Evolutionary conservation across 2,113 vertebrate genomes (phyloP).

Genomic region (Pelodiscus sinensis): DNA sequence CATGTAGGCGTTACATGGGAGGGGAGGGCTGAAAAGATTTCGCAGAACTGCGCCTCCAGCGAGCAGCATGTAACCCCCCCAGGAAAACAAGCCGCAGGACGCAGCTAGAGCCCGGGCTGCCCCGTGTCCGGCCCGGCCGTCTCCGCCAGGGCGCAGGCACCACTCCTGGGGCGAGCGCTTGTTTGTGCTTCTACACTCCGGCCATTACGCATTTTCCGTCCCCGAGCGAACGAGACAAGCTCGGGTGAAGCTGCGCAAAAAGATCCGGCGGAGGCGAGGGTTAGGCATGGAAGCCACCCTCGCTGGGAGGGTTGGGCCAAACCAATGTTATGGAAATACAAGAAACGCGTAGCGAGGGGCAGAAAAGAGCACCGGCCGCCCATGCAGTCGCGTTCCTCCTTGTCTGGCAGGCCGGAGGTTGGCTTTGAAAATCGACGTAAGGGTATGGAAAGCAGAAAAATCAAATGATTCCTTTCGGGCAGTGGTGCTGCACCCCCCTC

Average conservation of each 20-base stretch:
- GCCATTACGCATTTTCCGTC: background rate
- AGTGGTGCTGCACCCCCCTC: background rate
- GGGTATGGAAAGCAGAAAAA: background rate
- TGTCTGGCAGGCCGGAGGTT: rapidly evolving
- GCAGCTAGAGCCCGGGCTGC: background rate
- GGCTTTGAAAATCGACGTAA: rapidly evolving
- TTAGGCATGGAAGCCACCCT: conserved; percentile 19
- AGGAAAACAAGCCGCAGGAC: background rate
- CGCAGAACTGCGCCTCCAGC: background rate
- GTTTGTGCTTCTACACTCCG: background rate
- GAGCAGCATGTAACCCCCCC: too few species aligned
- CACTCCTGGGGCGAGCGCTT: rapidly evolving
- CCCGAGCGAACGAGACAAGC: rapidly evolving
- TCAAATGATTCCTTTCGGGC: too few species aligned
- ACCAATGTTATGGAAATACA: background rate
- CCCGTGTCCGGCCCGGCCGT: too few species aligned
- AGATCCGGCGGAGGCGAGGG: background rate
- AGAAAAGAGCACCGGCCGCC: rapidly evolving
- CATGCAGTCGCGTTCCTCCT: rapidly evolving
- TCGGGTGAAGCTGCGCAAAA: rapidly evolving
- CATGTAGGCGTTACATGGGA: background rate
- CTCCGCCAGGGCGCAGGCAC: background rate
- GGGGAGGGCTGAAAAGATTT: background rate
- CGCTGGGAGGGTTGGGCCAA: background rate
- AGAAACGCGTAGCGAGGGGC: background rate